Percentiles rank a stretch among this genome's conserved stretches.
These are phyloP conservation scores for Microcebus murinus DNA, from an alignment of 2,113 vertebrate genomes.

Conservation along the genomic window DNA sequence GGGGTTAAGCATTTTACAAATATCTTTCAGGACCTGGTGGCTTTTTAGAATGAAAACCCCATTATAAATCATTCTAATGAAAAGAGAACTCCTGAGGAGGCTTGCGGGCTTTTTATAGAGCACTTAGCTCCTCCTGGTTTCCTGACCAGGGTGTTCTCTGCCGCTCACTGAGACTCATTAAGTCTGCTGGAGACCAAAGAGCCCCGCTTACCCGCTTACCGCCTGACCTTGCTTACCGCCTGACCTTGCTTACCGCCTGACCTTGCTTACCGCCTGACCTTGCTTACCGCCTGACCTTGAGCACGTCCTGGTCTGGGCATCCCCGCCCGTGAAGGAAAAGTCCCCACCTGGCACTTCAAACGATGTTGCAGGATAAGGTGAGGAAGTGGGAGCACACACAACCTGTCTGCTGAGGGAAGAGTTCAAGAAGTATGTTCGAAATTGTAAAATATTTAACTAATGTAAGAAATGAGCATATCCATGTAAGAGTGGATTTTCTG, in stretches of 20 bases:
- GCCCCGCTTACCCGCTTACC: neutral
- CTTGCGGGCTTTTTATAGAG: neutral
- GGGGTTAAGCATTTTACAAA: neutral
- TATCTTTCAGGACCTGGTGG: neutral
- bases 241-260: neutral
- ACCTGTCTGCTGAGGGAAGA: neutral
- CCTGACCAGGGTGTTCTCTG: neutral
- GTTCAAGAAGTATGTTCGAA: fast-evolving
- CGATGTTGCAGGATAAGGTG: neutral
- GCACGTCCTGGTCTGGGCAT: neutral
- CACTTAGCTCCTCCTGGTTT: neutral
- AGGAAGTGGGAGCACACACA: neutral
- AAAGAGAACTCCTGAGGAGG: neutral
- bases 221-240: fast-evolving
- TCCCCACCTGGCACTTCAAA: neutral
- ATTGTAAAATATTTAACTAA: neutral
- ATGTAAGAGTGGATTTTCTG: neutral
- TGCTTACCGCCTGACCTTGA: neutral
- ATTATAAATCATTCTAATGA: neutral
- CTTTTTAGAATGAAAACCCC: neutral
- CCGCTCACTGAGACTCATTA: neutral
- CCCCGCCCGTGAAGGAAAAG: neutral
- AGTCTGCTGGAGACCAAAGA: neutral
- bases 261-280: neutral
- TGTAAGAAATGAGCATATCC: fast-evolving